A percentile compares a stretch with the other conserved stretches of the same genome.
phyloP scores from a whole-genome alignment of 2,113 vertebrate genomes.

The Aptenodytes patagonicus region DNA sequence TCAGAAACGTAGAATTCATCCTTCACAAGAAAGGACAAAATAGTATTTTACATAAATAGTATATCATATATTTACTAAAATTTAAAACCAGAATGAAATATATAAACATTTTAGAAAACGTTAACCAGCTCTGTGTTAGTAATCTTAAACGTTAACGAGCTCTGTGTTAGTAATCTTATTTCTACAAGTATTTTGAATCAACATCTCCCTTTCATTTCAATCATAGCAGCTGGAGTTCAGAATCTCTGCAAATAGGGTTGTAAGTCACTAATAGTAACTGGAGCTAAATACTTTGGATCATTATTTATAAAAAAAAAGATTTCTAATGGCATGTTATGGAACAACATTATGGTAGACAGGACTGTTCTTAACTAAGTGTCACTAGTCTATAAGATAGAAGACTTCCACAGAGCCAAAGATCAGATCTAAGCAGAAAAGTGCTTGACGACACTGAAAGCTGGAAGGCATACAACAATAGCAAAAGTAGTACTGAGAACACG shows the following conservation, averaged over 20 bases:
- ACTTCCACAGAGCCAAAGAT: not conserved
- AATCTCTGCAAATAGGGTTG: not conserved
- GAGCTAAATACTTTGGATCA: not conserved
- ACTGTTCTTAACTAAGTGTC: not conserved
- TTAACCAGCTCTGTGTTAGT: not conserved
- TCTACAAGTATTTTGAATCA: not conserved
- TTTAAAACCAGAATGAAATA: not conserved
- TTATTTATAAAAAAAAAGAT: not conserved
- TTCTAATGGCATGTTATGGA: not conserved
- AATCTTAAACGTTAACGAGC: not conserved
- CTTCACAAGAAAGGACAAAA: not conserved
- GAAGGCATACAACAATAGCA: not conserved
- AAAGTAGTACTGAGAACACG: not conserved
- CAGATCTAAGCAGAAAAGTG: not conserved
- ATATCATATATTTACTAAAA: not conserved
- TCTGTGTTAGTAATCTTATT: not conserved
- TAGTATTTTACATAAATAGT: not conserved
- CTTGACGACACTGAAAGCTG: not conserved
- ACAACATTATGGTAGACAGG: not conserved
- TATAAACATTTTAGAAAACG: not conserved
- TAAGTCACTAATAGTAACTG: not conserved
- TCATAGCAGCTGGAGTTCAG: not conserved
- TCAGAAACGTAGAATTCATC: not conserved
- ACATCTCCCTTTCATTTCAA: not conserved
- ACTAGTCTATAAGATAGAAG: not conserved